Percentiles rank a stretch among this genome's conserved stretches.
phyloP scores from a whole-genome alignment of 1,140 invertebrate genomes.

The Drosophila triauraria region DNA sequence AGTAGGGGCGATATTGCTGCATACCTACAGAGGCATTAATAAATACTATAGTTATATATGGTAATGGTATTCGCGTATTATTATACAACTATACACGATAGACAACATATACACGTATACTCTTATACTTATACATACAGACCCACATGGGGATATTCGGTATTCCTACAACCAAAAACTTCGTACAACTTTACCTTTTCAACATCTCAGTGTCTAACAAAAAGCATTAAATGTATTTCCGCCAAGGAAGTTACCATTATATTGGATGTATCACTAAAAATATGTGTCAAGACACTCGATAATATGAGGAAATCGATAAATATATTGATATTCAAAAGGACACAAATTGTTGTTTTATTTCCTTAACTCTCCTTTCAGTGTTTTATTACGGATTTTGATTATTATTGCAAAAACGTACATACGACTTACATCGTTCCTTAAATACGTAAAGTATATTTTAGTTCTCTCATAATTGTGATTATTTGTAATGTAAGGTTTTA shows the following conservation, averaged over 20 bases:
- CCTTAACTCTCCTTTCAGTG: not conserved
- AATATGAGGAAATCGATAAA: constrained; percentile 71
- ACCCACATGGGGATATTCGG: constrained; percentile 36
- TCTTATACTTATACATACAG: constrained; percentile 39
- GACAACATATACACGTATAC: constrained; percentile 50
- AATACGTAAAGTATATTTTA: too few relatives aligned
- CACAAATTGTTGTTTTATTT: constrained; percentile 34
- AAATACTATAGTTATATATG: constrained; percentile 44
- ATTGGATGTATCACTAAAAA: constrained; percentile 60
- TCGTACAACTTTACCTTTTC: constrained; percentile 84
- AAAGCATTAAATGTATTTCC: constrained; percentile 43
- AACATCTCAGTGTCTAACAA: constrained; percentile 81
- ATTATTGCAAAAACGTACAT: too few relatives aligned
- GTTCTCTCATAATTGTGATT: too few relatives aligned
- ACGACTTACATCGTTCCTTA: too few relatives aligned
- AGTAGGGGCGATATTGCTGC: constrained; percentile 49
- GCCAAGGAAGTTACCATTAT: constrained; percentile 45
- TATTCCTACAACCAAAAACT: constrained; percentile 52
- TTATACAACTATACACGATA: constrained; percentile 59
- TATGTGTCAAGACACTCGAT: constrained; percentile 62
- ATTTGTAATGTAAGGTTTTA: too few relatives aligned
- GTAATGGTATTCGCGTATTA: constrained; percentile 55
- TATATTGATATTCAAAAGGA: constrained; percentile 76
- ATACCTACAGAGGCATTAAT: constrained; percentile 39
- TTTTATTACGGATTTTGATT: not conserved